Conservation (phyloP, 2,113 vertebrate genomes). For the Callipepla squamata region DNA sequence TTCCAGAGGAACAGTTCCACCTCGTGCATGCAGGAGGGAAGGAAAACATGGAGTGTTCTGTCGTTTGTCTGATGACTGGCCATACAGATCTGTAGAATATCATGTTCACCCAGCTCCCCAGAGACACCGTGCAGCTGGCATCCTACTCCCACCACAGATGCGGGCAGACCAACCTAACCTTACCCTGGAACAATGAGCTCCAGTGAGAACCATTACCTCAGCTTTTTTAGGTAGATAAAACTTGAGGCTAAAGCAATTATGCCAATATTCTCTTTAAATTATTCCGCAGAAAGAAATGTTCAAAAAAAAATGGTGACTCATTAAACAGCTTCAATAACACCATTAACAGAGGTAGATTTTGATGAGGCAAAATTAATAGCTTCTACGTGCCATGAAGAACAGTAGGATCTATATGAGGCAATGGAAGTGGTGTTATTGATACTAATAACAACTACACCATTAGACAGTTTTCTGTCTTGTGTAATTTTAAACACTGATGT, state of each 20-base stretch:
- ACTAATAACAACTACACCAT: constrained; percentile 8
- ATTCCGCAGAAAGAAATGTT: background rate
- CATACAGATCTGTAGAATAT: background rate
- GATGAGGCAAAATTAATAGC: constrained; percentile 46
- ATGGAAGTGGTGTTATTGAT: constrained; percentile 24
- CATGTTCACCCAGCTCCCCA: background rate
- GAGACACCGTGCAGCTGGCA: background rate
- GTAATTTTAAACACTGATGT: background rate
- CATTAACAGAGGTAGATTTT: background rate
- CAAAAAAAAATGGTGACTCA: background rate
- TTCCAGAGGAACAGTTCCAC: background rate
- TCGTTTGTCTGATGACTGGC: background rate
- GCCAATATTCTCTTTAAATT: background rate
- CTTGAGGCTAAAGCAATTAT: background rate
- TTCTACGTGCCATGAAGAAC: background rate
- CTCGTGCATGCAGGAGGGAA: background rate
- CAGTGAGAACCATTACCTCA: background rate
- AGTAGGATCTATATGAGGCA: background rate
- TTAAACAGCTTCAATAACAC: background rate
- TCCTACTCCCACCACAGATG: background rate
- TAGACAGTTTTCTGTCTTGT: constrained; percentile 36
- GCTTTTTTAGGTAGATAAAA: background rate
- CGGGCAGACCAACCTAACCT: background rate
- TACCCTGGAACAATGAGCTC: background rate
- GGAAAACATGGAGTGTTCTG: background rate